Percentiles rank a stretch among this genome's conserved stretches.
These are phyloP conservation scores for Eulemur rufifrons DNA, from an alignment of 2,113 vertebrate species.

Conservation along the genomic window DNA sequence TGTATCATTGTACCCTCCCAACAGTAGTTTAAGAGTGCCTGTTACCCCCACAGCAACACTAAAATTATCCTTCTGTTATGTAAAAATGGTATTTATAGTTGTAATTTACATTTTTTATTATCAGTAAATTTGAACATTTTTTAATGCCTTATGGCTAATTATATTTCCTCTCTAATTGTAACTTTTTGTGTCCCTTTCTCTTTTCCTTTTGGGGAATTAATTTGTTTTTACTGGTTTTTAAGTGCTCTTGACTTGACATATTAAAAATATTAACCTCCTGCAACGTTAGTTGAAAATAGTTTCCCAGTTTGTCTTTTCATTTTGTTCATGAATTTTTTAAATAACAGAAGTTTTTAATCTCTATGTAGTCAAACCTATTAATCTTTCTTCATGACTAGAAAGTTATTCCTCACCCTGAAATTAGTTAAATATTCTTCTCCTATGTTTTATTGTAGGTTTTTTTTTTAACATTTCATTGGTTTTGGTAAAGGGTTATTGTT, in stretches of 20 bases:
- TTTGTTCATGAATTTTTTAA: conserved; percentile 13
- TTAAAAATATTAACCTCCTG: conserved; percentile 48
- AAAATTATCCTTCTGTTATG: neutral
- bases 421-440: conserved; percentile 30
- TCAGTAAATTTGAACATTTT: conserved; percentile 17
- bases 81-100: neutral
- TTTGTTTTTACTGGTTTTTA: conserved; percentile 29
- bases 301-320: conserved; percentile 31
- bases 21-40: neutral
- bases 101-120: conserved; percentile 1
- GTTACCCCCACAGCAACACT: neutral
- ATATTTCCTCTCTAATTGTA: conserved; percentile 15
- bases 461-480: neutral
- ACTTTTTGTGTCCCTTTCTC: neutral
- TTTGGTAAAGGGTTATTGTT: conserved; percentile 5
- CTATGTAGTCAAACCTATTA: neutral
- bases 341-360: neutral
- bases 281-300: conserved; percentile 15
- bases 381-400: neutral
- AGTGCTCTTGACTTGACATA: neutral
- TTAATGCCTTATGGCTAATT: neutral
- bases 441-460: conserved; percentile 6
- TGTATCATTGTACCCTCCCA: conserved; percentile 7
- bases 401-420: neutral
- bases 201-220: conserved; percentile 49